A percentile compares a stretch with the other conserved stretches of the same genome.
Evolutionary conservation across 1,140 invertebrate genomes (phyloP).

Genomic region (Piezodorus guildinii): DNA sequence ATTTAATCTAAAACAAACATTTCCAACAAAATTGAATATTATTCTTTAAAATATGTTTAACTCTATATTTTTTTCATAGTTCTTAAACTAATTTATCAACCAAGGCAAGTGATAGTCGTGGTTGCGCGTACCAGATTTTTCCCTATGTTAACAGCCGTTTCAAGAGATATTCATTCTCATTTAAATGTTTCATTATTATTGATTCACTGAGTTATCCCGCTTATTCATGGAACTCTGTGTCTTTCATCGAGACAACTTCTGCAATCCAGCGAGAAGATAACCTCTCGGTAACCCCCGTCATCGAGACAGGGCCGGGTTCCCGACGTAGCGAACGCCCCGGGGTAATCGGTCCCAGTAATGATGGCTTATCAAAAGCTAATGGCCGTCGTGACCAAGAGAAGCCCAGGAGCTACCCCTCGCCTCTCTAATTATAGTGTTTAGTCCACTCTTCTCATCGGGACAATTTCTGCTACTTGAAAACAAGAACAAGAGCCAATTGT

Average conservation of each 20-base stretch:
- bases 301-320: background rate
- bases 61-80: too few relatives aligned
- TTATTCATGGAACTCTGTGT: background rate
- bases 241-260: background rate
- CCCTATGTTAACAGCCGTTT: too few relatives aligned
- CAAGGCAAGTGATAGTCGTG: too few relatives aligned
- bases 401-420: slow-evolving; percentile 22
- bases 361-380: slow-evolving; percentile 26
- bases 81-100: too few relatives aligned
- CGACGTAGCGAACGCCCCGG: slow-evolving; percentile 9
- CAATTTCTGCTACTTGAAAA: slow-evolving; percentile 26
- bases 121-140: too few relatives aligned
- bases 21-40: too few relatives aligned
- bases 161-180: too few relatives aligned
- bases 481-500: slow-evolving; percentile 20
- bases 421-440: slow-evolving; percentile 25
- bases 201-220: too few relatives aligned
- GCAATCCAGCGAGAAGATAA: background rate
- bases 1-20: too few relatives aligned
- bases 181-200: too few relatives aligned
- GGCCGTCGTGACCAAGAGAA: slow-evolving; percentile 23
- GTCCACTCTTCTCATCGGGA: slow-evolving; percentile 19
- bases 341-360: slow-evolving; percentile 25
- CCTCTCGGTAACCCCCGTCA: background rate
- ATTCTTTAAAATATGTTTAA: too few relatives aligned